Evolutionary conservation across 2,888 invertebrate genomes (phyloP).

Genomic region (Lysandra coridon): DNA sequence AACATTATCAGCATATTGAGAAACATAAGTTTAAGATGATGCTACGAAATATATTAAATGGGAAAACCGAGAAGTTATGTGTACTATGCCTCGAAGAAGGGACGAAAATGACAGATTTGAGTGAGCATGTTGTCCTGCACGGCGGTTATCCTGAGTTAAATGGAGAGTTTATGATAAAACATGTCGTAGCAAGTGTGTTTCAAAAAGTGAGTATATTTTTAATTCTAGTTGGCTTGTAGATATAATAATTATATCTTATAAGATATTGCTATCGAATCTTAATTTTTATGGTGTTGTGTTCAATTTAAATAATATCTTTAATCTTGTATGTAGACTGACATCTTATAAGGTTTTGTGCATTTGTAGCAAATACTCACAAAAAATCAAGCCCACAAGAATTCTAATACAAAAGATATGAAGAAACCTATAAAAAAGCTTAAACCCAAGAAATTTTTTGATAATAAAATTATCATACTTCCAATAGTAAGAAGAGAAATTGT

Average conservation of each 20-base stretch:
- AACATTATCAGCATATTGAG: conserved; percentile 64
- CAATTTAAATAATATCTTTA: too few species aligned
- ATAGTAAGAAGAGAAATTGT: background rate
- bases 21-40: conserved; percentile 67
- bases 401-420: background rate
- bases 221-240: too few species aligned
- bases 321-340: background rate
- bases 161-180: conserved; percentile 57
- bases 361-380: conserved; percentile 10
- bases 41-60: conserved; percentile 56
- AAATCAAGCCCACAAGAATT: background rate
- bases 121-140: conserved; percentile 56
- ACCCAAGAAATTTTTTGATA: background rate
- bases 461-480: background rate
- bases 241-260: too few species aligned
- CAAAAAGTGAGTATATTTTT: conserved; percentile 60
- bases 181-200: conserved; percentile 56
- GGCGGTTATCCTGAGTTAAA: conserved; percentile 63
- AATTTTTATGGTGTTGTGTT: too few species aligned
- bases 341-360: background rate
- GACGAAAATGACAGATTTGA: conserved; percentile 49
- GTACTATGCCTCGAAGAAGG: conserved; percentile 59
- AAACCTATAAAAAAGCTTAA: background rate
- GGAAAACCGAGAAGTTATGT: conserved; percentile 59
- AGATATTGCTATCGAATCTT: too few species aligned